These are phyloP conservation scores for Melanogrammus aeglefinus DNA, from an alignment of 2,797 vertebrate species.

Conservation along the genomic window DNA sequence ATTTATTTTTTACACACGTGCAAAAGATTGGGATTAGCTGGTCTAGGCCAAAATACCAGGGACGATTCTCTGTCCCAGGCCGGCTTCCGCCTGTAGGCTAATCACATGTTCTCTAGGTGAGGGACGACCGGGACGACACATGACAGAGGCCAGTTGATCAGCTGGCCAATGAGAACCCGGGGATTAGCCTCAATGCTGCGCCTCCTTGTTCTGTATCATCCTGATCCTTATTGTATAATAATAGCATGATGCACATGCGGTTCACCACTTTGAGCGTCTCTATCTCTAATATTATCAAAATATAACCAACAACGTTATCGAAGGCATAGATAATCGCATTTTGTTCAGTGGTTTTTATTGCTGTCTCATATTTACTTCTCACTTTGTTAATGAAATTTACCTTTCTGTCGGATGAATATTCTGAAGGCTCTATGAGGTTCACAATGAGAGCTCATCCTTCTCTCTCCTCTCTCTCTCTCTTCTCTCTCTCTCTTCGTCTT, in stretches of 20 bases:
- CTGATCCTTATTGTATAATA: not conserved
- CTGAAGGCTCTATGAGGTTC: constrained; percentile 28
- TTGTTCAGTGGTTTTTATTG: not conserved
- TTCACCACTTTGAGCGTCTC: not conserved
- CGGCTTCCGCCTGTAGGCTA: too few relatives aligned
- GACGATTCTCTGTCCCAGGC: too few relatives aligned
- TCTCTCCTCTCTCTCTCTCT: constrained; percentile 9
- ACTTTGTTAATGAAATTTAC: not conserved
- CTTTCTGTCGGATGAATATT: not conserved
- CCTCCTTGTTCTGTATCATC: not conserved
- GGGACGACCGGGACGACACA: not conserved
- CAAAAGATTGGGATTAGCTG: too few relatives aligned
- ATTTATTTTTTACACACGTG: too few relatives aligned
- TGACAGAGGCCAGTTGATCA: not conserved
- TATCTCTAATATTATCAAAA: not conserved
- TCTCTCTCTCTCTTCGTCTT: constrained; percentile 23
- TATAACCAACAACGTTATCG: not conserved
- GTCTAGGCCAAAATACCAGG: too few relatives aligned
- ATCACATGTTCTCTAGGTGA: not conserved
- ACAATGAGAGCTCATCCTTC: not conserved
- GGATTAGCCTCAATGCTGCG: not conserved
- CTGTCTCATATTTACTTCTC: not conserved
- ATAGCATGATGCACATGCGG: not conserved
- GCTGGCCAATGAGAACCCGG: not conserved
- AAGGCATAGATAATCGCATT: not conserved